Evolutionary conservation across 2,797 vertebrate species (phyloP).

Genomic region (Pempheris klunzingeri): DNA sequence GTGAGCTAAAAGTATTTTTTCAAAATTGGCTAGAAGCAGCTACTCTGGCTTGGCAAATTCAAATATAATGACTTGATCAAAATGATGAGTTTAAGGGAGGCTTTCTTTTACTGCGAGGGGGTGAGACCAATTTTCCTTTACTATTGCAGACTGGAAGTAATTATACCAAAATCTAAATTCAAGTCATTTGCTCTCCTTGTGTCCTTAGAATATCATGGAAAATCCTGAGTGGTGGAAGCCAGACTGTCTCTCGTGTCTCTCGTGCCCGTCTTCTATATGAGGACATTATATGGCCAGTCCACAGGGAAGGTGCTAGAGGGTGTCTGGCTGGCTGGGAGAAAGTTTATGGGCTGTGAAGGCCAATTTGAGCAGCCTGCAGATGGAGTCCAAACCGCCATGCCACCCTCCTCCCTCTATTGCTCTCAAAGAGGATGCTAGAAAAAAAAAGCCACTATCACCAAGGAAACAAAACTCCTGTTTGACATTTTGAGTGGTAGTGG

Average conservation of each 20-base stretch:
- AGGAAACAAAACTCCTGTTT: slow-evolving; percentile 42
- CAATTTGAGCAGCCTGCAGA: slow-evolving; percentile 73
- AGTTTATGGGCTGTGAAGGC: slow-evolving; percentile 83
- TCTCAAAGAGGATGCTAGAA: slow-evolving; percentile 33
- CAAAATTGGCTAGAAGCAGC: slow-evolving; percentile 25
- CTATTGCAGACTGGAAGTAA: slow-evolving; percentile 38
- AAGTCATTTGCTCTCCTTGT: slow-evolving; percentile 36
- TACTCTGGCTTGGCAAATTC: slow-evolving; percentile 27
- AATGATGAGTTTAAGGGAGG: slow-evolving; percentile 50
- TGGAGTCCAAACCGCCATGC: slow-evolving; percentile 54
- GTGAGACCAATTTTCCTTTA: slow-evolving; percentile 35
- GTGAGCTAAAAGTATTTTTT: slow-evolving; percentile 27
- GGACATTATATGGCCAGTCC: slow-evolving; percentile 70
- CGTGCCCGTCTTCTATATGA: slow-evolving; percentile 54
- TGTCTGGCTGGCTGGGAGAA: slow-evolving; percentile 60
- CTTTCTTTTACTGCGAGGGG: slow-evolving; percentile 37
- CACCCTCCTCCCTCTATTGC: slow-evolving; percentile 51
- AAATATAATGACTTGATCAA: slow-evolving; percentile 48
- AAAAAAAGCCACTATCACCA: slow-evolving; percentile 4
- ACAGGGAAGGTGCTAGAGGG: slow-evolving; percentile 58
- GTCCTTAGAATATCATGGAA: slow-evolving; percentile 32
- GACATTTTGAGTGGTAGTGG: slow-evolving; percentile 41
- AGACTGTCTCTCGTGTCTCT: slow-evolving; percentile 42
- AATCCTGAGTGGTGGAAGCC: slow-evolving; percentile 37
- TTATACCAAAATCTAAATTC: slow-evolving; percentile 48